A percentile compares a stretch with the other conserved stretches of the same genome.
Conservation (phyloP, 2,113 vertebrate species). For the Microtus ochrogaster region DNA sequence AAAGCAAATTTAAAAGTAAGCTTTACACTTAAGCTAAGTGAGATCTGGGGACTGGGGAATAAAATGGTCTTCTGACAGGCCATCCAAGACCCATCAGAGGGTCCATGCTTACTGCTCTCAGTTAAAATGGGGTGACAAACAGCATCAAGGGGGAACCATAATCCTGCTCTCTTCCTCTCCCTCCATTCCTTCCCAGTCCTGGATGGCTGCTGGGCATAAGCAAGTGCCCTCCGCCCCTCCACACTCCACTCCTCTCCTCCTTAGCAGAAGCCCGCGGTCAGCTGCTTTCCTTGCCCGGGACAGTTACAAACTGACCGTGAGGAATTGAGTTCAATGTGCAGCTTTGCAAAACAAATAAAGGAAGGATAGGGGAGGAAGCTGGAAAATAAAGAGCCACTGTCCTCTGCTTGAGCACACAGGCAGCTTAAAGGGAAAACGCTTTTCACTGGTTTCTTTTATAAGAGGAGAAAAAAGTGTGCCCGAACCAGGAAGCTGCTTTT, state of each 20-base stretch:
- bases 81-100: background rate
- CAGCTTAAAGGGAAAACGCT: background rate
- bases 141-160: background rate
- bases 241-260: background rate
- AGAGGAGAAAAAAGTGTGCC: slow-evolving; percentile 1
- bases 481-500: background rate
- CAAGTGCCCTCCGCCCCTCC: background rate
- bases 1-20: slow-evolving; percentile 37
- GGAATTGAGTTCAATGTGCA: background rate
- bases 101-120: background rate
- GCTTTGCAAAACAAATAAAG: background rate
- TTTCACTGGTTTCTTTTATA: background rate
- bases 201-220: background rate
- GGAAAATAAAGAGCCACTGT: background rate
- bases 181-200: background rate
- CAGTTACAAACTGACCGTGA: background rate
- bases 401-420: background rate
- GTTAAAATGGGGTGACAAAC: background rate
- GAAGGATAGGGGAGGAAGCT: background rate
- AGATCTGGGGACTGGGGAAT: slow-evolving; percentile 46
- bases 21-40: slow-evolving; percentile 52
- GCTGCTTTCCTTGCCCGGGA: slow-evolving; percentile 14
- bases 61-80: background rate
- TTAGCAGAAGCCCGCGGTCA: background rate
- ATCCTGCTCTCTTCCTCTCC: background rate